Base-by-base conservation (phyloP, 30 jellyfish, hydroid and myxozoan genomes). In the Hydractinia symbiolongicarpus region DNA sequence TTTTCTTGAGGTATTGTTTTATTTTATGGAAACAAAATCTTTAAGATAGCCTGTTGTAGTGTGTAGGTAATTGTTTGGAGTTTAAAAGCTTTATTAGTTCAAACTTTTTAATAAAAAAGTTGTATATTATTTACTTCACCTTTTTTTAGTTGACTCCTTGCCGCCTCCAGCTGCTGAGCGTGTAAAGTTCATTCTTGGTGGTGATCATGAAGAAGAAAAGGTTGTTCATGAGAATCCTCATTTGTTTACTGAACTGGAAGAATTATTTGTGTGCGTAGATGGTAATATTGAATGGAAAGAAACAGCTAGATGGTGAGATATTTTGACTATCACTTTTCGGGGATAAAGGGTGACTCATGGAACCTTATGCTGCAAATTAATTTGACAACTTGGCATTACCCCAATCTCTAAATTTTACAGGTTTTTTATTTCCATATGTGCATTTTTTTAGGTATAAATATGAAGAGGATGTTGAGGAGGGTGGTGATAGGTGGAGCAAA, bases 391-490 rank as follows among this genome's bases (percentile, higher is more conserved):
- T 30, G 44, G 2, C 44, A 30, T 30, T 30, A 30, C 44, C 2
- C 44, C 70, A 13, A 16, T 2, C 16, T 60, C 70, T 60, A 60
- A 13, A 60, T 13, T 60, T 13, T 60, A 1, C 17, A 60, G 17
- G n/a, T 13, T 60, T 16, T 60, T 13, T 60, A 60, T 0, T 15
- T 60, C 1, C 17, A 60, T 30, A 2, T 30, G 44, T 30, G 44
- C 44, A 21, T 54, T 62, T 72, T 55, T 49, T 51, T 4, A 87
- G 99, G 99, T 87, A 82, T 61, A 93, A 88, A 62, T 93, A 87
- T 74, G 99, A 93, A 82, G 99, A 93, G 72, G 99, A 93, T 77
- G 99, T 93, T 7, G 99, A 93, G 68, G 99, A 93, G 64, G 95
- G 96, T 0, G 96, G 99, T 3, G 99, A 93, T 79, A 82, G 99